Base-by-base conservation (phyloP, 2,797 vertebrate species). In the Pelochelys cantorii region DNA sequence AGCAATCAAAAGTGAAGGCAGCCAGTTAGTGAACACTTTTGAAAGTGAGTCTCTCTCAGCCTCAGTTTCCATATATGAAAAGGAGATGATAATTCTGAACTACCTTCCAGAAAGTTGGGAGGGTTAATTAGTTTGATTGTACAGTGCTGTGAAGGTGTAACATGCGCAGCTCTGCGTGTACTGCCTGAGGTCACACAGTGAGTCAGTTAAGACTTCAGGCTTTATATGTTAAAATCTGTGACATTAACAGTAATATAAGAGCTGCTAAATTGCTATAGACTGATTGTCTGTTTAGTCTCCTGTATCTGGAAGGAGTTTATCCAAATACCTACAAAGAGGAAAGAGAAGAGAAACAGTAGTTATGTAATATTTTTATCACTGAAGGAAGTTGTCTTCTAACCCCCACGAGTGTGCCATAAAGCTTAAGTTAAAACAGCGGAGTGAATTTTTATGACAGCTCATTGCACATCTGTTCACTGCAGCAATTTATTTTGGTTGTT, bases 371-470 rank as follows among this genome's bases (percentile, higher is more conserved):
- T 71, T 71, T 82, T 52, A 62, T 18, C 57, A 20, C 48, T 9
- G 15, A 18, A 17, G 12, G 57, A 48, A 81, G 31, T 82, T 82
- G 48, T 37, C 59, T 74, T 68, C 78, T 78, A 81, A 55, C 17
- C 65, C 42, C 81, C 91, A 84, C 57, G 56, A 92, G 87, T 95
- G 86, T 83, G 86, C 84, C 87, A 59, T 93, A 90, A 75, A 95
- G 84, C 85, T 79, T 92, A 94, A 91, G 86, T 91, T 88, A 56
- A 85, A 90, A 94, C 92, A 91, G 90, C 88, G 84, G 92, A 95
- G 78, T 87, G 93, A 93, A 93, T 93, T 92, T 94, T 94, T 94
- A 95, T 94, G 92, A 92, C 86, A 89, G 55, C 92, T 93, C 85
- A 92, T 94, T 96, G 95, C 90, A 95, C 87, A 91, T 96, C 84